Percentiles rank a stretch among this genome's conserved stretches.
phyloP scores from a whole-genome alignment of 92 coral and sea anemone species.

The Umimayanthus kanabou region DNA sequence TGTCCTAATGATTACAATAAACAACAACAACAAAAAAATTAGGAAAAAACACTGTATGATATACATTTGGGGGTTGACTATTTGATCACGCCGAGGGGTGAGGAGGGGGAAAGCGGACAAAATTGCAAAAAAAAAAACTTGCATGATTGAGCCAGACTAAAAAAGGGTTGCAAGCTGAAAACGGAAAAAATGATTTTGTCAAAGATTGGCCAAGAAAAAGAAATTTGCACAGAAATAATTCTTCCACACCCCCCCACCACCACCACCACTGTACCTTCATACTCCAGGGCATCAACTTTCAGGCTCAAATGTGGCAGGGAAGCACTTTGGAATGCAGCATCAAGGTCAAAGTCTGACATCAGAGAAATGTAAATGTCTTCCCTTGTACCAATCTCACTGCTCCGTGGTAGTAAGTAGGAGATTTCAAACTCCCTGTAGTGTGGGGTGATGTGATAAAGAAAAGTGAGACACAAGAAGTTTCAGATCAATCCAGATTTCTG shows the following conservation, averaged over 20 bases:
- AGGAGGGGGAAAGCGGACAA: not conserved
- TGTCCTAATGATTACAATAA: too few relatives aligned
- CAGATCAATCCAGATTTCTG: too few relatives aligned
- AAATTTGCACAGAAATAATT: too few relatives aligned
- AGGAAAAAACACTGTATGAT: too few relatives aligned
- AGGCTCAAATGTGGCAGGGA: conserved; percentile 84
- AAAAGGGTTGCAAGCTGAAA: not conserved
- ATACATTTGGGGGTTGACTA: too few relatives aligned
- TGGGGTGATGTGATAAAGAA: not conserved
- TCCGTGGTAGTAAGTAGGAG: conserved; percentile 83
- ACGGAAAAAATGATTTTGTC: not conserved
- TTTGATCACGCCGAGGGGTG: too few relatives aligned
- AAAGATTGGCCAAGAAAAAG: too few relatives aligned
- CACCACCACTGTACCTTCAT: conserved; percentile 54
- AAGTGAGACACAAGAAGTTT: too few relatives aligned
- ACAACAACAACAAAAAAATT: too few relatives aligned
- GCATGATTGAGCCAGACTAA: not conserved
- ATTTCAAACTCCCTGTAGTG: conserved; percentile 83
- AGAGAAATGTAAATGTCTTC: conserved; percentile 75
- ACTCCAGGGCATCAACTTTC: conserved; percentile 69
- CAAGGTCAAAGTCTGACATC: conserved; percentile 92
- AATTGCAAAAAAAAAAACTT: not conserved
- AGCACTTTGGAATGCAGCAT: conserved; percentile 89
- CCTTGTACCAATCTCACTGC: conserved; percentile 67
- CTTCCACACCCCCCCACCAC: too few relatives aligned